A percentile compares a stretch with the other conserved stretches of the same genome.
Evolutionary conservation across 2,113 vertebrate genomes (phyloP).

Genomic region (Mustela lutreola): DNA sequence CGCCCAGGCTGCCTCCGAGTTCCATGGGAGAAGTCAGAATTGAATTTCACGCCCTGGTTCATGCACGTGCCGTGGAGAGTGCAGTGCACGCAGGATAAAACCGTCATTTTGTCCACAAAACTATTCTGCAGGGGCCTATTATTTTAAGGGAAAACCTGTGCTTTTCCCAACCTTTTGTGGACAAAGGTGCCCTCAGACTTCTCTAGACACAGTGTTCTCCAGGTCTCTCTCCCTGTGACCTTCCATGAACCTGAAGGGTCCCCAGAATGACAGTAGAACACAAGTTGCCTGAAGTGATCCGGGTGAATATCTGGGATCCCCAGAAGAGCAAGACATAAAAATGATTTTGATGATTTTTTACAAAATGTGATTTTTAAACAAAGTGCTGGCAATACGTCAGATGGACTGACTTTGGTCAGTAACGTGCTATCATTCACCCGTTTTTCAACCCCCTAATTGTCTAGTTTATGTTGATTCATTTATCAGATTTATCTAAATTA

Average conservation of each 20-base stretch:
- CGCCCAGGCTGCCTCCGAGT: neutral
- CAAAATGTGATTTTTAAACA: neutral
- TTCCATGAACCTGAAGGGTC: fast-evolving
- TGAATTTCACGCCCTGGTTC: neutral
- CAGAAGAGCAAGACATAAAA: neutral
- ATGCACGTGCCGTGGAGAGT: fast-evolving
- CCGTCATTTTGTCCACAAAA: neutral
- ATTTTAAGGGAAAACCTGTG: neutral
- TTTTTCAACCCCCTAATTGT: neutral
- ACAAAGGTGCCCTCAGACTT: fast-evolving
- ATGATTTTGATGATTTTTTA: neutral
- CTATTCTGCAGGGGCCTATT: neutral
- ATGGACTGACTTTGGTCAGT: neutral
- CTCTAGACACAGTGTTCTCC: fast-evolving
- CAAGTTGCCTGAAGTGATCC: neutral
- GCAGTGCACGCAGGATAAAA: fast-evolving
- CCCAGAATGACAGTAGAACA: neutral
- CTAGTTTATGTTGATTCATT: neutral
- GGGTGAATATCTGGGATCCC: neutral
- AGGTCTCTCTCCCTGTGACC: neutral
- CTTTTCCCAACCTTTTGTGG: no score
- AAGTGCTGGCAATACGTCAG: neutral
- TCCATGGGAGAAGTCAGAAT: no score
- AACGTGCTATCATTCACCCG: fast-evolving
- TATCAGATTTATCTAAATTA: neutral